Conservation (phyloP, 2,888 invertebrate genomes). For the Drosophila nr. fundita region DNA sequence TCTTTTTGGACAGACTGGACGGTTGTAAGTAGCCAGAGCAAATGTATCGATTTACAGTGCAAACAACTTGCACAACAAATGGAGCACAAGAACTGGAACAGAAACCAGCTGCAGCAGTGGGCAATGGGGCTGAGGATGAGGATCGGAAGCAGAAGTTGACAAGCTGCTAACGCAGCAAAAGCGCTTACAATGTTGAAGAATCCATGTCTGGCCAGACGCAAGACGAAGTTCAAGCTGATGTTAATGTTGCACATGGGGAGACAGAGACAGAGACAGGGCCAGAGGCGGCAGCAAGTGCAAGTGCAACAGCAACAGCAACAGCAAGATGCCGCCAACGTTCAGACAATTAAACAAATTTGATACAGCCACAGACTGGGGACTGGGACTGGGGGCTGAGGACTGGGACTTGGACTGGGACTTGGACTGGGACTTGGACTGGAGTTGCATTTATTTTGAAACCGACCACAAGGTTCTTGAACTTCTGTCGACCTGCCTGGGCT, state of each 20-base stretch:
- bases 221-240: constrained; percentile 25
- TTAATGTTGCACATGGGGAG: constrained; percentile 1
- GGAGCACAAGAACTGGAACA: constrained; percentile 72
- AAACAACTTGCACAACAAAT: constrained; percentile 73
- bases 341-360: constrained; percentile 78
- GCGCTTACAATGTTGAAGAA: constrained; percentile 75
- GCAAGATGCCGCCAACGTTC: constrained; percentile 51
- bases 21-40: constrained; percentile 72
- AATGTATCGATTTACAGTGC: constrained; percentile 78
- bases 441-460: constrained; percentile 45
- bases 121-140: neutral
- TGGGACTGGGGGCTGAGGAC: constrained; percentile 1
- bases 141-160: constrained; percentile 49
- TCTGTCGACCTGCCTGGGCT: constrained; percentile 28
- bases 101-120: constrained; percentile 18
- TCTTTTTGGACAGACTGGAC: constrained; percentile 30
- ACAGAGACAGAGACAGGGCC: constrained; percentile 3
- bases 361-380: constrained; percentile 59
- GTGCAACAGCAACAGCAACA: constrained; percentile 9
- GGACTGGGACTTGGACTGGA: neutral
- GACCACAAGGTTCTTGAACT: constrained; percentile 67
- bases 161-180: constrained; percentile 77
- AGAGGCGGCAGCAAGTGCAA: constrained; percentile 3
- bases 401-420: constrained; percentile 18
- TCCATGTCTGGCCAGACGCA: constrained; percentile 65